Evolutionary conservation across 2,113 vertebrate species (phyloP), one percentile per base, ranked within the genome.

Genomic region (Cinclus mexicanus): DNA sequence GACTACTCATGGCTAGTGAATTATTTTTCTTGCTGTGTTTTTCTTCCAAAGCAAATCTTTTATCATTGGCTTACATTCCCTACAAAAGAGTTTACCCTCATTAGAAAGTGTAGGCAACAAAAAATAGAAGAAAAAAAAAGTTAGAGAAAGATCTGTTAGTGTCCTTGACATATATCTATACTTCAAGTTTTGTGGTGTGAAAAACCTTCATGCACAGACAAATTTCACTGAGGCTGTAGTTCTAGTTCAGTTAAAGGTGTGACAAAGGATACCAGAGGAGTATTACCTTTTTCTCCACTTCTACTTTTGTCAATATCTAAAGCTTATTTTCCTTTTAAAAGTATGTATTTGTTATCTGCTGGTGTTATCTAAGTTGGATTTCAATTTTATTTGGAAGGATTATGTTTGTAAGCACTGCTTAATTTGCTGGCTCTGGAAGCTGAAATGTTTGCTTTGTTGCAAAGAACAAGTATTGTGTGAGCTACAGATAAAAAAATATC

Each of bases 361-460:
- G 23, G 12, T 68, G n/a, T 60, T 92, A 67, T 68, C 81, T 65
- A 89, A 82, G 17, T 16, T 82, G 77, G 53, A 84, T 84, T 94
- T 89, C 44, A 60, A 46, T 94, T 94, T 89, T 87, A 68, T 92
- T 82, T 91, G 41, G 53, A 95, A 87, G 41, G 64, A 89, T 95
- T 95, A 72, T 67, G 18, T 89, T 92, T 89, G 86, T 70, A 81
- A 82, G 37, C 41, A 64, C 16, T 68, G 25, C 52, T 80, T 87
- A 83, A 89, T 93, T 87, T 84, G 20, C 47, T 90, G 74, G n/a
- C 35, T 91, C 49, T 87, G 47, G 37, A 87, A 89, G 78, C 46
- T 42, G 74, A 92, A 89, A 84, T 68, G 18, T 83, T 94, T 92
- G 60, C 49, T 94, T 84, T 95, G 55, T 79, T 94, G 70, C 41